Evolutionary conservation across 2,888 invertebrate genomes (phyloP).

Genomic region (Apamea crenata): DNA sequence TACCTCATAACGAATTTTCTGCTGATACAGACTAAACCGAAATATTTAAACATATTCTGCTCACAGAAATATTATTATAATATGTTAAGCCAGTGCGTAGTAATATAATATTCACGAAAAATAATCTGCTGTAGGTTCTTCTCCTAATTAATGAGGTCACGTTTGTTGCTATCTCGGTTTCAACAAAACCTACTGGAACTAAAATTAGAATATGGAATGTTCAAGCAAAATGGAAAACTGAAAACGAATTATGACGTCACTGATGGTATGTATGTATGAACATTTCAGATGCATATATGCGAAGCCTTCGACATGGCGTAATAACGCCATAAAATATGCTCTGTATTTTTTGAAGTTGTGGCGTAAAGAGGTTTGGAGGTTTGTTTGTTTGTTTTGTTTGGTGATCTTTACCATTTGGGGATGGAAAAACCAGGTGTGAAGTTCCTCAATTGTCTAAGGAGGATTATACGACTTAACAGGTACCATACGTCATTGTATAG

Average conservation of each 20-base stretch:
- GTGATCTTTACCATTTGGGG: background rate
- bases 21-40: background rate
- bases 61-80: background rate
- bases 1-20: constrained; percentile 9
- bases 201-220: background rate
- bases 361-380: background rate
- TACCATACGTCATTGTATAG: background rate
- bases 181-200: background rate
- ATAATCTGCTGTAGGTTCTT: background rate
- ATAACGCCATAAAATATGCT: background rate
- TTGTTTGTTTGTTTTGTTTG: too few relatives aligned
- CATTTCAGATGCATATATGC: constrained; percentile 7
- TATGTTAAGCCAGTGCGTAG: background rate
- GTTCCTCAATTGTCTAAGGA: background rate
- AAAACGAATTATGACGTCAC: background rate
- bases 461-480: background rate
- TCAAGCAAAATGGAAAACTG: background rate
- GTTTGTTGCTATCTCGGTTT: background rate
- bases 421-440: too few relatives aligned
- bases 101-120: background rate
- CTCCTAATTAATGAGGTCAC: background rate
- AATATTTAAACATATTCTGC: too few relatives aligned
- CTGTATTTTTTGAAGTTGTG: background rate
- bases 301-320: background rate
- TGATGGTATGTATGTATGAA: background rate